These are phyloP conservation scores for Perca flavescens DNA, from an alignment of 2,113 vertebrate species.

Conservation along the genomic window DNA sequence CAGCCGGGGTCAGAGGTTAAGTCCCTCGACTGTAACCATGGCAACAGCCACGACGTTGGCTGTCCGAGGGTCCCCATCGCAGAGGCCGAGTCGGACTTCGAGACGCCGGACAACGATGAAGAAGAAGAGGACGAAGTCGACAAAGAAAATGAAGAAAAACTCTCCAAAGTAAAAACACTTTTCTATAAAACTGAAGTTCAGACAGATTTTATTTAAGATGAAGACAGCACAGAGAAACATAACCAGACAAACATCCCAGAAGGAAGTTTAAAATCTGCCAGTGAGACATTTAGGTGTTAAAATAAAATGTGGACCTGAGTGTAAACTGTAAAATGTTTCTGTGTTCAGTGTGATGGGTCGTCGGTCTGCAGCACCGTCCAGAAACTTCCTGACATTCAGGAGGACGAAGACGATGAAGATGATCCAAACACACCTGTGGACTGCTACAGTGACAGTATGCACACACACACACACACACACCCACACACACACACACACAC, in stretches of 20 bases:
- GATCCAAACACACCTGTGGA: slow-evolving; percentile 81
- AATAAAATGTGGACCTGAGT: neutral
- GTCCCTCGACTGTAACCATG: neutral
- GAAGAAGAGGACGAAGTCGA: slow-evolving; percentile 81
- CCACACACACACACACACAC: neutral
- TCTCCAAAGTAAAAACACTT: slow-evolving; percentile 41
- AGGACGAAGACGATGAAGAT: slow-evolving; percentile 29
- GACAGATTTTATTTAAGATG: no score
- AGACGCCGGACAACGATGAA: slow-evolving; percentile 81
- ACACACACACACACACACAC: slow-evolving; percentile 13
- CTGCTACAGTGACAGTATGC: slow-evolving; percentile 89
- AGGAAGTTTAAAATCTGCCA: no score
- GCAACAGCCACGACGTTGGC: slow-evolving; percentile 69
- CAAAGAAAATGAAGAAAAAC: slow-evolving; percentile 63
- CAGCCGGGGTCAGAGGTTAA: slow-evolving; percentile 71
- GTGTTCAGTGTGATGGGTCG: slow-evolving; percentile 73
- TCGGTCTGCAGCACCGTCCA: slow-evolving; percentile 89
- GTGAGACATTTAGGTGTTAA: no score
- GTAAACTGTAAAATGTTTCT: neutral
- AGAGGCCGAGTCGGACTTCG: slow-evolving; percentile 90
- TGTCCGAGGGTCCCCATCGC: slow-evolving; percentile 92
- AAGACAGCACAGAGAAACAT: neutral
- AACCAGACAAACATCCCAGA: neutral
- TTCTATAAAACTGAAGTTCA: no score
- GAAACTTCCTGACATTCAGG: slow-evolving; percentile 79